A percentile compares a stretch with the other conserved stretches of the same genome.
phyloP scores from a whole-genome alignment of 2,113 vertebrate species.

The Reinhardtius hippoglossoides region DNA sequence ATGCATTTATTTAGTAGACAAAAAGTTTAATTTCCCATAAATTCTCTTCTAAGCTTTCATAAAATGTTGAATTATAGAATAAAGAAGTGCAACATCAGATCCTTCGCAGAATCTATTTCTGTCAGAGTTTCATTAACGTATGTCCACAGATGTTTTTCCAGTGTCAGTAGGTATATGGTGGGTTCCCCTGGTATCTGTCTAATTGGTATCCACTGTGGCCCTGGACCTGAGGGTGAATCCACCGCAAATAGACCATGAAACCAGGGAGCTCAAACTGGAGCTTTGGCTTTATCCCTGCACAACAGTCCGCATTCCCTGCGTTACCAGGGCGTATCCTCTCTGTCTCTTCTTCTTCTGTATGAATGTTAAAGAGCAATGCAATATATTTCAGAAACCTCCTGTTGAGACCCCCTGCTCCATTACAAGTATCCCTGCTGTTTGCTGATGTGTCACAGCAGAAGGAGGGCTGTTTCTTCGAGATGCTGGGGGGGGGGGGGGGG shows the following conservation, averaged over 20 bases:
- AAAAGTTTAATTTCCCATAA: no score
- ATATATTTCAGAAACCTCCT: no score
- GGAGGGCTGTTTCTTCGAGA: conserved; percentile 32
- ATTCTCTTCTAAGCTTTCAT: no score
- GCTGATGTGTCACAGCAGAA: conserved; percentile 24
- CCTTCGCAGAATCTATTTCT: no score
- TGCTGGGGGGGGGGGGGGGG: not conserved
- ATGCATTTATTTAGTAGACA: no score
- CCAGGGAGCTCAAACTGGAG: conserved; percentile 13
- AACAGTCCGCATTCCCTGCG: not conserved
- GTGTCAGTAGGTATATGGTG: no score
- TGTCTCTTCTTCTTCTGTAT: not conserved
- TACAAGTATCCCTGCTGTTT: conserved; percentile 25
- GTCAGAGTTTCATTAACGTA: no score
- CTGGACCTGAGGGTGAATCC: not conserved
- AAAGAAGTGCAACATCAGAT: no score
- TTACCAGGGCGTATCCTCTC: not conserved
- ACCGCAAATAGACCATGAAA: not conserved
- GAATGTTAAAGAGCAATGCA: conserved; percentile 7
- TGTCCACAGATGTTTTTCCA: no score
- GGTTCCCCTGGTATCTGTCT: not conserved
- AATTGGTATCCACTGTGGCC: not conserved
- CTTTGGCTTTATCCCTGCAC: conserved; percentile 21
- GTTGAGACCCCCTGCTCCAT: conserved; percentile 6
- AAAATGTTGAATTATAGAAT: no score